phyloP scores from a whole-genome alignment of 1,140 invertebrate species.

The Eupristina koningsbergeri region DNA sequence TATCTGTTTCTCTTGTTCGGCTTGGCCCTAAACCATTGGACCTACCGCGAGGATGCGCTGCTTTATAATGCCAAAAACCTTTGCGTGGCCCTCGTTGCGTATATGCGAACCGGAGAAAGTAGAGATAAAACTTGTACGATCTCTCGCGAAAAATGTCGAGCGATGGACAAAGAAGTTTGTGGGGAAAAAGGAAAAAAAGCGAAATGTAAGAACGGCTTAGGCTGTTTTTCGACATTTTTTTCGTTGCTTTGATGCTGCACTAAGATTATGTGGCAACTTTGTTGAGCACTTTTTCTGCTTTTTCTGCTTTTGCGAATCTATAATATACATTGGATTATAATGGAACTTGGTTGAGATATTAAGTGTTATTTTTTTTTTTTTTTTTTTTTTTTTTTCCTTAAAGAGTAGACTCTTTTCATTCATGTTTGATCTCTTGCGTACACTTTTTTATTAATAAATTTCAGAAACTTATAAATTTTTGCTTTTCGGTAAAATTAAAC shows the following conservation, averaged over 20 bases:
- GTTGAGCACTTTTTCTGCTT: not conserved
- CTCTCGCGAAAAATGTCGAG: not conserved
- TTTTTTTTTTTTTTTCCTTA: too few relatives aligned
- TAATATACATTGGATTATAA: not conserved
- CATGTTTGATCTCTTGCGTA: too few relatives aligned
- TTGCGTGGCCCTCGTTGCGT: not conserved
- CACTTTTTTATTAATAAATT: too few relatives aligned
- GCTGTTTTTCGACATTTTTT: not conserved
- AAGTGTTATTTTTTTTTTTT: too few relatives aligned
- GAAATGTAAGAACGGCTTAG: not conserved
- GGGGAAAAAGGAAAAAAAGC: not conserved
- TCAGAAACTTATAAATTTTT: too few relatives aligned
- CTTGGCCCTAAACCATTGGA: constrained; percentile 43
- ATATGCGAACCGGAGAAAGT: not conserved
- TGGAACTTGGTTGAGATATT: not conserved
- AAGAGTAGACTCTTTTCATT: too few relatives aligned
- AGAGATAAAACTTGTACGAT: constrained; percentile 23
- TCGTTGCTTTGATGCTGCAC: not conserved
- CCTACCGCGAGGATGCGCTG: constrained; percentile 18
- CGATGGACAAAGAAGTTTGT: not conserved
- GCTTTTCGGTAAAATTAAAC: too few relatives aligned
- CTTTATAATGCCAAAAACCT: constrained; percentile 23
- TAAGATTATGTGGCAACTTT: not conserved
- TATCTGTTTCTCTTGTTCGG: constrained; percentile 36
- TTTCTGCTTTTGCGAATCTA: not conserved